Evolutionary conservation across 2,888 invertebrate species (phyloP).

Genomic region (Xestobium rufovillosum): DNA sequence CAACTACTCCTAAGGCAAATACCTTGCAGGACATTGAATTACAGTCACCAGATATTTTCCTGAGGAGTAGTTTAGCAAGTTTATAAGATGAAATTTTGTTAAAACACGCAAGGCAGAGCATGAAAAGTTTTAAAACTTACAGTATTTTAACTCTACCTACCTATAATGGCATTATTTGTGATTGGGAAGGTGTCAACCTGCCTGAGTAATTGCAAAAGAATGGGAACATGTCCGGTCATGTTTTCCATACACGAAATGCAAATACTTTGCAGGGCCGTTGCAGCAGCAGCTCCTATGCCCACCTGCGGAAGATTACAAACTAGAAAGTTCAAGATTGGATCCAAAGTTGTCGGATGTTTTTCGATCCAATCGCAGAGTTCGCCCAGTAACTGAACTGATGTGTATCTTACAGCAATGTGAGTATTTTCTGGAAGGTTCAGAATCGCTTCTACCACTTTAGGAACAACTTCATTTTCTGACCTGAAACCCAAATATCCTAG

Average conservation of each 20-base stretch:
- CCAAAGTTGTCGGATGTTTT: constrained; percentile 71
- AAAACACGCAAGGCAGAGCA: constrained; percentile 9
- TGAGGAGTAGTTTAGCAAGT: no score
- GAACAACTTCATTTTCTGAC: constrained; percentile 85
- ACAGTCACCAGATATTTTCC: no score
- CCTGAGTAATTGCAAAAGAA: constrained; percentile 67
- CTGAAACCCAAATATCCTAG: constrained; percentile 49
- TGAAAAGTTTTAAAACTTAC: constrained; percentile 7
- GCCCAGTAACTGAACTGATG: constrained; percentile 79
- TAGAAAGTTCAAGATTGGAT: constrained; percentile 74
- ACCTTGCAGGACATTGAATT: no score
- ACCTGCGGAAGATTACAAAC: constrained; percentile 64
- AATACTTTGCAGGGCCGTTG: constrained; percentile 76
- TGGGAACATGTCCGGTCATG: constrained; percentile 67
- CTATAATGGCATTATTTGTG: constrained; percentile 66
- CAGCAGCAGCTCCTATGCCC: constrained; percentile 71
- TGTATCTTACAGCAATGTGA: constrained; percentile 83
- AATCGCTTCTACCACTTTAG: constrained; percentile 88
- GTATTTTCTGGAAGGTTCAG: constrained; percentile 72
- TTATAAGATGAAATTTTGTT: no score
- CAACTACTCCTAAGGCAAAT: no score
- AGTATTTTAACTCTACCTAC: no score
- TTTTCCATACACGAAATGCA: constrained; percentile 74
- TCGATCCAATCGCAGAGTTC: constrained; percentile 95
- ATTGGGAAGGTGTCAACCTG: constrained; percentile 63